Evolutionary conservation across 2,888 invertebrate genomes (phyloP).

Genomic region (Tyria jacobaeae): DNA sequence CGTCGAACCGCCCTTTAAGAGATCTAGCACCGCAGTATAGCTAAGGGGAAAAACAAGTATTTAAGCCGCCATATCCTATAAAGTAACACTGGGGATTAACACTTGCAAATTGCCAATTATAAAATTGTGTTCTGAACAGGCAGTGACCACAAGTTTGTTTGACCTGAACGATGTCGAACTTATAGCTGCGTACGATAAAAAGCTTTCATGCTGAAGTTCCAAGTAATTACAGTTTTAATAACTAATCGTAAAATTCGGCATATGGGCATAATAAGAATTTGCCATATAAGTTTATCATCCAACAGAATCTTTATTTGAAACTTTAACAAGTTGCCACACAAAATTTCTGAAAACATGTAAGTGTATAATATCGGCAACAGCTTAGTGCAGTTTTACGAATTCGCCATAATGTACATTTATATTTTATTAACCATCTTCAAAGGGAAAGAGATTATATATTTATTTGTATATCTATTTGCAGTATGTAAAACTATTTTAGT

Average conservation of each 20-base stretch:
- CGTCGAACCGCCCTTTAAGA: too few relatives aligned
- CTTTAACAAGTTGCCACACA: slow-evolving; percentile 13
- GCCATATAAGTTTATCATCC: slow-evolving; percentile 25
- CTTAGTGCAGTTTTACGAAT: background rate
- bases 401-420: background rate
- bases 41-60: too few relatives aligned
- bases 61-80: too few relatives aligned
- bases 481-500: too few relatives aligned
- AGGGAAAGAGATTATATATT: background rate
- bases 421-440: background rate
- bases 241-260: slow-evolving; percentile 30
- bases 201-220: background rate
- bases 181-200: too few relatives aligned
- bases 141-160: too few relatives aligned
- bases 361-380: slow-evolving; percentile 7
- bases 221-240: slow-evolving; percentile 2
- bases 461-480: background rate
- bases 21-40: too few relatives aligned
- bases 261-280: slow-evolving; percentile 22
- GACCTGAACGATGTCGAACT: too few relatives aligned
- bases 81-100: too few relatives aligned
- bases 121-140: too few relatives aligned
- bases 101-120: too few relatives aligned
- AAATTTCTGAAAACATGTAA: slow-evolving; percentile 8
- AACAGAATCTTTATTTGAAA: slow-evolving; percentile 17